Base-by-base conservation (phyloP, 2,797 vertebrate species). In the Takifugu rubripes region DNA sequence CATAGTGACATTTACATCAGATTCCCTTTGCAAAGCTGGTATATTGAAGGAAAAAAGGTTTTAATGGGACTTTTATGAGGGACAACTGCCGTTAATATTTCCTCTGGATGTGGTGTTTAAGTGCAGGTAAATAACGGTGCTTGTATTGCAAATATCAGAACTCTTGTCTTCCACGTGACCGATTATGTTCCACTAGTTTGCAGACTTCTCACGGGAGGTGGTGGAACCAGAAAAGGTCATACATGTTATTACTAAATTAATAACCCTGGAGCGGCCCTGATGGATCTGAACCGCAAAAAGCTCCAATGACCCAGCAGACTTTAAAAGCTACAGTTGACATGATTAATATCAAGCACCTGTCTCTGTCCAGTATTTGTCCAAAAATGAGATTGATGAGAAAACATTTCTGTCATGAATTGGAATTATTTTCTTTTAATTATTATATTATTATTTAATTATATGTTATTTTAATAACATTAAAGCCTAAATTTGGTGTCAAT, bases 1-100 rank as follows among this genome's bases (percentile, higher is more conserved):
- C 53, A 56, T 24, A 10, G 31, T 79, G 78, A 71, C 74, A 75
- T 80, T 83, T 75, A 60, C 50, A 63, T 45, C 69, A 43, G 57
- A n/a, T 49, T 12, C 25, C 0, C 5, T 15, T 54, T 50, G 54
- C 45, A 2, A 45, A 51, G 52, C 36, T 5, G 8, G 15, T 44
- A 25, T 17, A 17, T 9, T 31, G 16, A 62, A 56, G 54, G 5
- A 6, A 40, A 40, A 40, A 40, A 12, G 36, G 9, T 14, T 40
- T 40, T 14, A 40, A 40, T 40, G 36, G 36, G 36, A 11, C 10
- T 40, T 40, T 40, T 3, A 40, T 40, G 3, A 14, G 36, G 10
- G 12, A 21, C 52, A 45, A 14, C 24, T 11, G 27, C 27, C 8
- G 9, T 40, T 40, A 12, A 40, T 40, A 40, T 40, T 40, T 40